phyloP scores from a whole-genome alignment of 2,797 vertebrate genomes.

The Malurus splendens region DNA sequence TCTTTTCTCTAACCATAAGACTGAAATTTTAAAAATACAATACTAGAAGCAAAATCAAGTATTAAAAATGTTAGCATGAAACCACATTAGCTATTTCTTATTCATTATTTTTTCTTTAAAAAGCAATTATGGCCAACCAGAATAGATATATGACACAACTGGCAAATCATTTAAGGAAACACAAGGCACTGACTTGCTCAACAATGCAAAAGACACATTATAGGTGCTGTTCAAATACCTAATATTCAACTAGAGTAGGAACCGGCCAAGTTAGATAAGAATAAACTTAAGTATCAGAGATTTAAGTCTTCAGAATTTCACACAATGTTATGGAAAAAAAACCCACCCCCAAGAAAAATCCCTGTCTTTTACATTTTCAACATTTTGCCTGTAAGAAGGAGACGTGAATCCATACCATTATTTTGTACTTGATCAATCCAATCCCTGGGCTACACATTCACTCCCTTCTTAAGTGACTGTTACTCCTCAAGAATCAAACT shows the following conservation, averaged over 20 bases:
- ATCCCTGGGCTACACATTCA: not conserved
- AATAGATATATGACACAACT: not conserved
- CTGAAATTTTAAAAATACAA: not conserved
- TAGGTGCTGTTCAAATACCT: not conserved
- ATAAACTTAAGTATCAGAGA: not conserved
- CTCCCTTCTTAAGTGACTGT: not conserved
- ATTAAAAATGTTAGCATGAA: not conserved
- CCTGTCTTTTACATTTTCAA: not conserved
- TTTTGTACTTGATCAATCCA: not conserved
- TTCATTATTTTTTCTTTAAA: not conserved
- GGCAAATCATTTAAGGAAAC: not conserved
- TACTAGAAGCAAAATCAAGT: not conserved
- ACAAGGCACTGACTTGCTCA: not conserved
- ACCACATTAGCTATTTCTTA: not conserved
- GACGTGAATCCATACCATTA: not conserved
- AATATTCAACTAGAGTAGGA: not conserved
- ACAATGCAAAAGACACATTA: not conserved
- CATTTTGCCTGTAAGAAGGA: not conserved
- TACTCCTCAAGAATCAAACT: not conserved
- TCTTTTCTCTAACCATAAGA: not conserved
- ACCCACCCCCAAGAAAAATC: not conserved
- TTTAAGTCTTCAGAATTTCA: not conserved
- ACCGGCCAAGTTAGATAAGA: not conserved
- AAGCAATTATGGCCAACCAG: not conserved
- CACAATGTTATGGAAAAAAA: fast-evolving